Evolutionary conservation across 1,140 invertebrate genomes (phyloP), one percentile per base, ranked within the genome.

Genomic region (Hylaeus anthracinus): DNA sequence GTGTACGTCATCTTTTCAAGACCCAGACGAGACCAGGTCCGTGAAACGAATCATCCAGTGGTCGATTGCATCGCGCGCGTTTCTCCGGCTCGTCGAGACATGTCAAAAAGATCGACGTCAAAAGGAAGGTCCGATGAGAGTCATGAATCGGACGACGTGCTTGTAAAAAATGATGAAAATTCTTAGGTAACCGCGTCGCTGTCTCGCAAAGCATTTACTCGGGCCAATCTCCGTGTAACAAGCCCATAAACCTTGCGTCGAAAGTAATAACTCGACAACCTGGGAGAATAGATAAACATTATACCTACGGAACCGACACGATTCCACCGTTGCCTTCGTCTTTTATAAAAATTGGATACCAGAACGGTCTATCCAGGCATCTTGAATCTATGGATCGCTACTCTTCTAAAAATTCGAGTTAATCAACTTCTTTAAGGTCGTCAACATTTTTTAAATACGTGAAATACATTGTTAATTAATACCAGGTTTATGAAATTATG

Each of bases 141-240:
- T 14, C 3, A 9, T 58, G 51, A 12, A 60, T 10, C 61, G 6
- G 9, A n/a, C 6, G 43, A 9, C 26, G 53, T 9, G 41, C n/a
- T 61, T 5, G 45, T 74, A 63, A 74, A 74, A 65, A 65, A 41
- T 61, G 45, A 79, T 56, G 60, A 72, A 72, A 72, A 79, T 72
- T 72, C 60, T 61, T 77, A 77, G 2, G n/a, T 10, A 5, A n/a
- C 48, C 10, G 14, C 5, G 9, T 39, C 14, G 10, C 15, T 43
- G 41, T 37, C 26, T 26, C 3, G 1, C 9, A 26, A n/a, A 53
- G 48, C 37, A 71, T 61, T 58, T 67, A 67, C 56, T 4, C 15
- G 4, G n/a, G 61, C 26, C 64, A 58, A 76, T 69, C 53, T 76
- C 14, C n/a, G 15, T 1, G 56, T 14, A 63, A 78, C 55, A 78